Base-by-base conservation (phyloP, 2,888 invertebrate species). In the Mesoligia furuncula region DNA sequence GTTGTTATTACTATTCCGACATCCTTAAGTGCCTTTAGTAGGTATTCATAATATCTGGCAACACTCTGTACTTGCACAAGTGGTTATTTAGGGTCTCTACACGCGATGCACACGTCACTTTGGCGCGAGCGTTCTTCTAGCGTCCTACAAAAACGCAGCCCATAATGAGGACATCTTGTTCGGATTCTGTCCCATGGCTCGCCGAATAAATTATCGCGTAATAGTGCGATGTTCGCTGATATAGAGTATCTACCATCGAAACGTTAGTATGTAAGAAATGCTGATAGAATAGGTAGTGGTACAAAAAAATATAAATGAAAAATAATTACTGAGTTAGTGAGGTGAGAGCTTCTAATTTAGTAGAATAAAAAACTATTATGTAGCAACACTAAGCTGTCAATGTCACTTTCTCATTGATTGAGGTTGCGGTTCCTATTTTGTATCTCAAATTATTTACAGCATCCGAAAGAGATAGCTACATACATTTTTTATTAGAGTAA, bases 341-440 rank as follows among this genome's bases (percentile, higher is more conserved):
- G n/a, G n/a, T 3, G 31, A 31, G 31, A 31, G 13, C 5, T 54
- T 42, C 17, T 57, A 59, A 59, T 36, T 62, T 62, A 42, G 79
- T 65, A 69, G 24, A 59, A 42, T 27, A 8, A 6, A 24, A 51
- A 42, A 68, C 1, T 20, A 36, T 69, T 69, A 13, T 39, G 13
- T 69, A 74, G 77, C 80, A 80, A 84, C 73, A 78, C 76, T 45
- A 0, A 13, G 24, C 42, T 83, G 75, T 80, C 86, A 87, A 80
- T 84, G 88, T 80, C 76, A 83, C 13, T 54, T 17, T 61, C 20
- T 61, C 66, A 86, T 80, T 84, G 78, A 86, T 86, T 88, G 45
- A 51, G 48, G 31, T 54, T 45, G 68, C 75, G 66, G 79, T 85
- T 45, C 79, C 11, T 27, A n/a, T 0, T 57, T 13, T 31, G 0